Evolutionary conservation across 2,113 vertebrate species (phyloP).

Genomic region (Tetraodon nigroviridis): DNA sequence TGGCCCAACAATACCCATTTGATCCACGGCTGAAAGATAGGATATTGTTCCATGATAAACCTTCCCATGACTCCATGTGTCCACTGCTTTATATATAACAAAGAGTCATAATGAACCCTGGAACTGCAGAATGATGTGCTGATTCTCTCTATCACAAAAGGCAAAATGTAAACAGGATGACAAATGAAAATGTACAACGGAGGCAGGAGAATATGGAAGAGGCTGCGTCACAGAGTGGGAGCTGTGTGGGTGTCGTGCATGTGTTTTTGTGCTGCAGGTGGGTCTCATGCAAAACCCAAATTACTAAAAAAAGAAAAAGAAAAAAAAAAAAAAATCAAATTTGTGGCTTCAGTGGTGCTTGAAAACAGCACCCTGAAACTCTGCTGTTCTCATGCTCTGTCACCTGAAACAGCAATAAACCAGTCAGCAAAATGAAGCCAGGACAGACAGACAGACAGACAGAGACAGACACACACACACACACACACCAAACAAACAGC

Average conservation of each 20-base stretch:
- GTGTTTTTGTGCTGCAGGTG: background rate
- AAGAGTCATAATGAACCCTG: conserved; percentile 24
- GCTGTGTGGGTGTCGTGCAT: background rate
- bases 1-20: conserved; percentile 43
- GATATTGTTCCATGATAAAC: conserved; percentile 65
- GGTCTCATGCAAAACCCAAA: conserved; percentile 40
- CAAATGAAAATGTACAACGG: conserved; percentile 49
- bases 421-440: conserved; percentile 51
- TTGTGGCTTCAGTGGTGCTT: conserved; percentile 68
- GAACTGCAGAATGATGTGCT: conserved; percentile 20
- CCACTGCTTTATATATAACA: conserved; percentile 12
- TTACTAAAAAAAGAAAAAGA: conserved; percentile 22
- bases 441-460: conserved; percentile 4
- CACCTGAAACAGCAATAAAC: conserved; percentile 65
- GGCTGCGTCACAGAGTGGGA: background rate
- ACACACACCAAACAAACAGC: background rate
- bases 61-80: conserved; percentile 53
- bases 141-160: conserved; percentile 29
- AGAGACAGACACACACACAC: background rate
- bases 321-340: conserved; percentile 64
- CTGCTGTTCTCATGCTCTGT: conserved; percentile 59
- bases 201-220: conserved; percentile 30
- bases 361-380: conserved; percentile 65
- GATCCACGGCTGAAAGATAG: conserved; percentile 57
- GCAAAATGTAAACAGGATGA: conserved; percentile 31